A percentile compares a stretch with the other conserved stretches of the same genome.
Evolutionary conservation across 2,113 vertebrate genomes (phyloP).

Genomic region (Cyprinodon brontotheroides): DNA sequence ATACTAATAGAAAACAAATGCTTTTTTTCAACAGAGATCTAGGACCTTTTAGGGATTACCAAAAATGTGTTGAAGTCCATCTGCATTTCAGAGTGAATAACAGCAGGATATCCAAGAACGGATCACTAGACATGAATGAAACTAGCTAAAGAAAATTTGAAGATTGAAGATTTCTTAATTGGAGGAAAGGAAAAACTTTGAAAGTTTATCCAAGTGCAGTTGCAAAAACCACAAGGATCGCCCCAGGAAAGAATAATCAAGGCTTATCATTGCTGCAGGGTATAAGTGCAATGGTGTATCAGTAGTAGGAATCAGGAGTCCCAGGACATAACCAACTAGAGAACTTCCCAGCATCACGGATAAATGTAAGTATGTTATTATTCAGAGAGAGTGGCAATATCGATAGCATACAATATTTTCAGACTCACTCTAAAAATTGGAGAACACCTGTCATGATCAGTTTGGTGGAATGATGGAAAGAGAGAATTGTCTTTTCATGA

Average conservation of each 20-base stretch:
- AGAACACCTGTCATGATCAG: neutral
- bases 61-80: no score
- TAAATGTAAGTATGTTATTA: neutral
- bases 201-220: neutral
- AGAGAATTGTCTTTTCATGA: neutral
- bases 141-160: no score
- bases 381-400: neutral
- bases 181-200: neutral
- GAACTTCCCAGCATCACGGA: neutral
- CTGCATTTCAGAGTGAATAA: no score
- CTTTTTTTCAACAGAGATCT: no score
- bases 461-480: neutral
- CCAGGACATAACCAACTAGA: neutral
- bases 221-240: neutral
- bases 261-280: neutral
- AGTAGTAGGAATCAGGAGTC: neutral
- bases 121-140: no score
- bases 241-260: slow-evolving; percentile 1
- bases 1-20: no score
- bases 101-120: no score
- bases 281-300: neutral
- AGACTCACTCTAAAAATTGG: neutral
- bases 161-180: no score
- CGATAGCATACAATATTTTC: neutral
- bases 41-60: no score